Evolutionary conservation across 2,113 vertebrate species (phyloP).

Genomic region (Chaetorhynchus papuensis): DNA sequence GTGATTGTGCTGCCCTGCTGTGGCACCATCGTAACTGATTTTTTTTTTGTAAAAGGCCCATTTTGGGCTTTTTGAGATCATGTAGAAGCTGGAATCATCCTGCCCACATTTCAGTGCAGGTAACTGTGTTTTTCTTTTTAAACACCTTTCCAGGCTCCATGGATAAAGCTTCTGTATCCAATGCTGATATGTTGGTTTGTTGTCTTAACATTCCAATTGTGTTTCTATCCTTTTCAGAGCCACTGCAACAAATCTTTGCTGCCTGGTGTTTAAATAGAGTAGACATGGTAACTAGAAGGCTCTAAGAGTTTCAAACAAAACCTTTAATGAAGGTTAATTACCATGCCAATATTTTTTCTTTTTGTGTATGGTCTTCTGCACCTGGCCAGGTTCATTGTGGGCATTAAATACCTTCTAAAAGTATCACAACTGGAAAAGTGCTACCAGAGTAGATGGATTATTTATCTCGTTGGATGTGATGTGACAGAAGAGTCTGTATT

Average conservation of each 20-base stretch:
- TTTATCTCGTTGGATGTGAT: neutral
- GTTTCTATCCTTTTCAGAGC: neutral
- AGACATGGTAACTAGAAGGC: neutral
- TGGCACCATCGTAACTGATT: fast-evolving
- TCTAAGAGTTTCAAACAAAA: neutral
- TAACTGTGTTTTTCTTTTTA: neutral
- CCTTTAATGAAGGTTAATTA: neutral
- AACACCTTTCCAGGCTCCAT: neutral
- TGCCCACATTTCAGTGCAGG: neutral
- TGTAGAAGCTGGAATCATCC: neutral
- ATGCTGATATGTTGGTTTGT: neutral
- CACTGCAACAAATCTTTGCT: neutral
- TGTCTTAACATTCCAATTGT: neutral
- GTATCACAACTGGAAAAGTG: neutral
- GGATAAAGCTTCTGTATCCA: neutral
- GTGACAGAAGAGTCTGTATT: neutral
- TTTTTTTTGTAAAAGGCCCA: neutral
- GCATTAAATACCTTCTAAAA: neutral
- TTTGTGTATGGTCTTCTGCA: neutral
- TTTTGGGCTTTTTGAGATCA: neutral
- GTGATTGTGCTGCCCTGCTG: neutral
- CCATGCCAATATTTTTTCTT: neutral
- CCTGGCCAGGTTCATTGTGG: neutral
- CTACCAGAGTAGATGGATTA: neutral
- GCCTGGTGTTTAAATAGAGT: neutral